phyloP scores from a whole-genome alignment of 1,140 invertebrate species.

The Patella vulgata region DNA sequence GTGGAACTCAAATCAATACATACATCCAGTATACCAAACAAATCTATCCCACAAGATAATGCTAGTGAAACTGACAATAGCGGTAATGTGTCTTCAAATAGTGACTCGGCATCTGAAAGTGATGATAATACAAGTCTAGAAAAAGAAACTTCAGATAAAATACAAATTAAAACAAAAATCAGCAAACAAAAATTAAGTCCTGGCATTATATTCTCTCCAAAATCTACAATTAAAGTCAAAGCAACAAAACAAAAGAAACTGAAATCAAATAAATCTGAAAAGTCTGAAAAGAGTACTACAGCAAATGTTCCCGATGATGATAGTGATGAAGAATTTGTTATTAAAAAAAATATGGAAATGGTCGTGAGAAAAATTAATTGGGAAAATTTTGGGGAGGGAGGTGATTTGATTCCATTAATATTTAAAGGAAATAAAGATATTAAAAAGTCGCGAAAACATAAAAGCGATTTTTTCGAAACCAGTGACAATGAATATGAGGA shows the following conservation, averaged over 20 bases:
- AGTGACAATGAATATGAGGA: conserved; percentile 22
- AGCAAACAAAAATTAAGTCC: not conserved
- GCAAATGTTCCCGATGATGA: too few species aligned
- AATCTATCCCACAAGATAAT: not conserved
- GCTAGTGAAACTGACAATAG: too few species aligned
- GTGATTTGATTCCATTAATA: conserved; percentile 2
- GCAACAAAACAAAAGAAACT: too few species aligned
- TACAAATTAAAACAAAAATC: not conserved
- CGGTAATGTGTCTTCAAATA: not conserved
- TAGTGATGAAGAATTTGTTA: not conserved
- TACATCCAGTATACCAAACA: too few species aligned
- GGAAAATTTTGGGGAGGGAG: conserved; percentile 22
- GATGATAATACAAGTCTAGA: not conserved
- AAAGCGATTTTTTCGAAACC: conserved; percentile 35
- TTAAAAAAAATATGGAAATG: conserved; percentile 24
- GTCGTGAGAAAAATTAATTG: conserved; percentile 39
- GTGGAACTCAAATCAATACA: too few species aligned
- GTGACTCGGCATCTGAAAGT: not conserved
- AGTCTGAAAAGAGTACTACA: too few species aligned
- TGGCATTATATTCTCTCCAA: too few species aligned
- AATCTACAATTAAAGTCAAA: too few species aligned
- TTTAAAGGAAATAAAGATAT: conserved; percentile 10
- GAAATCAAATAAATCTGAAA: too few species aligned
- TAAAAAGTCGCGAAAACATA: conserved; percentile 19
- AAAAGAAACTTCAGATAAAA: not conserved